These are phyloP conservation scores for Caenorhabditis remanei DNA, from an alignment of 1,140 invertebrate genomes.

Conservation along the genomic window DNA sequence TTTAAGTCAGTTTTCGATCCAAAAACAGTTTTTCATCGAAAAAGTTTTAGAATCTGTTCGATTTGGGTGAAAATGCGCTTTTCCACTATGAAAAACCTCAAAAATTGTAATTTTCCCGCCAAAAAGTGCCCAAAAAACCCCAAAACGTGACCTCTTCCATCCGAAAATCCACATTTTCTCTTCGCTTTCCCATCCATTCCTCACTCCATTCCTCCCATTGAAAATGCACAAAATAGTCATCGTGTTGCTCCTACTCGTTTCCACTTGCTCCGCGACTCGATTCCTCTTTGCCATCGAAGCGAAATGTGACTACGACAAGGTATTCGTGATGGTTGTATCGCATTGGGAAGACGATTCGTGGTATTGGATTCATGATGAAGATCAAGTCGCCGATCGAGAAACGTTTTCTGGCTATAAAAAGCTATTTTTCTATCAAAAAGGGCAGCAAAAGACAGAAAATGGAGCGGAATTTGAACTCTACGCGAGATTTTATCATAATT, in stretches of 20 bases:
- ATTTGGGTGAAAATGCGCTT: no score
- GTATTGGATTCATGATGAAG: background rate
- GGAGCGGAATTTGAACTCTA: background rate
- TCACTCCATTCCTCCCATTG: background rate
- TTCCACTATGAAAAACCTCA: no score
- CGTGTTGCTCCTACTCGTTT: background rate
- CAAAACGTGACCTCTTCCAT: no score
- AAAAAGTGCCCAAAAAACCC: no score
- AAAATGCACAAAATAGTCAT: background rate
- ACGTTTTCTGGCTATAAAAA: background rate
- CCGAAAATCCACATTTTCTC: background rate
- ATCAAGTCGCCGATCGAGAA: background rate
- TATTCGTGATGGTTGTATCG: background rate
- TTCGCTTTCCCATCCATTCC: no score
- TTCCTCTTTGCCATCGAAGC: constrained; percentile 1
- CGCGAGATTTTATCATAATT: background rate
- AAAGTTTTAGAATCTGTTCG: no score
- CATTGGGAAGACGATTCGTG: background rate
- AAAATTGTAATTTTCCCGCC: no score
- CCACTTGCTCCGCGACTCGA: background rate
- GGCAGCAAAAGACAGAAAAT: background rate
- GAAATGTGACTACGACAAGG: background rate
- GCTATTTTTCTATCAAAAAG: constrained; percentile 4
- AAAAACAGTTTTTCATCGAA: no score
- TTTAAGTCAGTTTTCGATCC: no score